Evolutionary conservation across 2,113 vertebrate species (phyloP), one percentile per base, ranked within the genome.

Genomic region (Neolamprologus toae): DNA sequence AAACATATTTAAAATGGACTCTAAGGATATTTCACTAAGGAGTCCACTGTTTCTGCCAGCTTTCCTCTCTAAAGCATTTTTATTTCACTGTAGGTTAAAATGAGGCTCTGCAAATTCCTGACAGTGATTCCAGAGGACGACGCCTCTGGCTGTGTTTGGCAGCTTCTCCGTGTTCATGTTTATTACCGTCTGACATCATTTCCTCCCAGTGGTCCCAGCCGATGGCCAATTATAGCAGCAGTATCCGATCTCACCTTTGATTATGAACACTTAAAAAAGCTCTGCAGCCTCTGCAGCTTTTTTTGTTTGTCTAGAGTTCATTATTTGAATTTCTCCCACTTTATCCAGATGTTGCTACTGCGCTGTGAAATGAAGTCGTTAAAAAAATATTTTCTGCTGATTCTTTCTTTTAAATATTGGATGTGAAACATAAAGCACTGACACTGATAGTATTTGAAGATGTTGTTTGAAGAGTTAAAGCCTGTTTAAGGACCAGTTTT

Each of bases 171-270:
- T 4, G 23, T 84, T 51, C 3, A 5, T 81, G 13, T 88, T 90
- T 86, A 76, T 42, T 51, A 49, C 80, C 6, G 4, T 53, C 37
- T 84, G 88, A 90, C 28, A 6, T 12, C n/a, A 83, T 78, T 86
- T 92, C 91, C 91, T 90, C 83, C 40, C 54, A 28, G 6, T 10
- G 54, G 87, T 76, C 81, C n/a, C 81, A 88, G 85, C 71, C 5
- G 2, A 54, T 3, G 2, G 42, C 14, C 57, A 92, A 90, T 86
- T 86, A 86, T 92, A 90, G 91, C 83, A 26, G 66, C 81, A 51
- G 73, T 51, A 47, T 31, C 21, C 11, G 66, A 68, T 85, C 59
- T 85, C 66, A 59, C 26, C 73, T 55, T n/a, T n/a, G 84, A 37
- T 54, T 53, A 63, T 81, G 26, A 59, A 13, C 4, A 8, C 23